These are phyloP conservation scores for Eospalax fontanierii DNA, from an alignment of 2,797 vertebrate species.

Conservation along the genomic window DNA sequence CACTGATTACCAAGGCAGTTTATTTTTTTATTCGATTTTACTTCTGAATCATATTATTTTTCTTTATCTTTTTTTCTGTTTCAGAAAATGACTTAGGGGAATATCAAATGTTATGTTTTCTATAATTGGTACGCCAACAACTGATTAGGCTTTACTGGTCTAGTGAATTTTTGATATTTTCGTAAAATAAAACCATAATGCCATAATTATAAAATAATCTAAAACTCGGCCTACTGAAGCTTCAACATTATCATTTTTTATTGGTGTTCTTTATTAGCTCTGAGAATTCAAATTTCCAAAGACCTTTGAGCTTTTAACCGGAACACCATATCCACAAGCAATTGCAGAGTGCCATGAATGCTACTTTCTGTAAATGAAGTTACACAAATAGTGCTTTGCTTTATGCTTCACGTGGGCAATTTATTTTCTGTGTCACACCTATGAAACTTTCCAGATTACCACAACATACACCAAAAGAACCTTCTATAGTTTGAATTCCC, in stretches of 20 bases:
- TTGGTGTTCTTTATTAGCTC: conserved; percentile 76
- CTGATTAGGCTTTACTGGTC: conserved; percentile 66
- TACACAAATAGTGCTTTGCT: conserved; percentile 49
- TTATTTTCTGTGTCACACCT: conserved; percentile 33
- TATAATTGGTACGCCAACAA: conserved; percentile 48
- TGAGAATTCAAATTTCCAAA: conserved; percentile 71
- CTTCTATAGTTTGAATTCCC: conserved; percentile 41
- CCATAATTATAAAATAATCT: conserved; percentile 78
- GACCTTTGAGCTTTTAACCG: conserved; percentile 41
- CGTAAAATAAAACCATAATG: conserved; percentile 67
- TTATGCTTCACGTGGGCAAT: conserved; percentile 56
- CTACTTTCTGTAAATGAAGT: conserved; percentile 15
- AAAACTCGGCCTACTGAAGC: conserved; percentile 69
- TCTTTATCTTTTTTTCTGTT: conserved; percentile 56
- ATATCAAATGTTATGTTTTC: conserved; percentile 52
- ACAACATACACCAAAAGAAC: background rate
- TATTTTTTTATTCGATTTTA: conserved; percentile 40
- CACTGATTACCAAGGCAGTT: background rate
- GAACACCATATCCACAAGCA: conserved; percentile 26
- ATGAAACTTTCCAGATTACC: conserved; percentile 1
- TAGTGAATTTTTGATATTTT: conserved; percentile 75
- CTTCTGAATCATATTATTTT: conserved; percentile 45
- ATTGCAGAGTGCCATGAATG: background rate
- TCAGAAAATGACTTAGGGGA: conserved; percentile 60
- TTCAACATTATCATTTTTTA: conserved; percentile 75